Base-by-base conservation (phyloP, 2,797 vertebrate species). In the Liasis olivaceus region DNA sequence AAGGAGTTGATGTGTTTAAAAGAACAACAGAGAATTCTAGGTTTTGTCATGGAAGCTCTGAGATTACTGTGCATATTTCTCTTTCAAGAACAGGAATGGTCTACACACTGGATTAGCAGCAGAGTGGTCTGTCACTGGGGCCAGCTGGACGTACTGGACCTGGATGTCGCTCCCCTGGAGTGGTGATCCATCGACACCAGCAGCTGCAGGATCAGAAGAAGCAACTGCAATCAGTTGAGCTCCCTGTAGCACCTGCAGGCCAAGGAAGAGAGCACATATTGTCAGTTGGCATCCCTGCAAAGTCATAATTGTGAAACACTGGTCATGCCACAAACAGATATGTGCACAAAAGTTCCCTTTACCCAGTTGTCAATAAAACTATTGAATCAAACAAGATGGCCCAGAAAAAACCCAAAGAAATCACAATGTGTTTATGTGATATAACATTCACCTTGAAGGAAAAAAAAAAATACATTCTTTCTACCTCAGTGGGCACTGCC, bases 101-200 rank as follows among this genome's bases (percentile, higher is more conserved):
- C 66, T 88, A 95, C 97, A 91, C 97, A 99, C 99, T 97, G 99
- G 99, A 47, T 98, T 98, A 3, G 98, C 64, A 1, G 98, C 96
- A 0, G 98, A 95, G 96, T 99, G 98, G 94, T 99, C 99, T 1
- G 98, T 97, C 89, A 99, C 99, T 0, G 99, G 98, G 0, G 99
- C 99, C 89, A 99, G 98, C 95, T 99, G 99, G 93, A 99, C 99
- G 5, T 99, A 99, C 89, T 99, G 99, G 93, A 99, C 99, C 97
- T 99, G 99, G 96, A 99, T 99, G 95, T 99, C 99, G 4, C 98
- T 98, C 56, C 98, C 98, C 95, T 98, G 99, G 20, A 99, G 98
- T 0, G 98, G 95, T 0, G 99, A 98, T 1, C 99, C 98, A 1
- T 99, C 99, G 0, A 99, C 98, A 0, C 98, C 98, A 0, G 98